Evolutionary conservation across 1,140 invertebrate genomes (phyloP).

Genomic region (Coenobita brevimanus): DNA sequence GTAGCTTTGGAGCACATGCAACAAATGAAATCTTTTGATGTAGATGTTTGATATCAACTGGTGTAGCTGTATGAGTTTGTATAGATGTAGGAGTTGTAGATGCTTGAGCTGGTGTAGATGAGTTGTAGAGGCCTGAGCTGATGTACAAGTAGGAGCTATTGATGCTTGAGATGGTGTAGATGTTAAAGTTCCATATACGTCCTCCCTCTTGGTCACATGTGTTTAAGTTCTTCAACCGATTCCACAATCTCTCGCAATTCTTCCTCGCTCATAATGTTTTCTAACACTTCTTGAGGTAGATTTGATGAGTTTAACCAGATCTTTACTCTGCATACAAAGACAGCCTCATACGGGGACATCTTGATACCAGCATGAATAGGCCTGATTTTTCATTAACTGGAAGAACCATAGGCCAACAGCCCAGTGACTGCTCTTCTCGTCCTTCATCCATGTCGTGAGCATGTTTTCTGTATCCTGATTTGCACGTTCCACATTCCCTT

Average conservation of each 20-base stretch:
- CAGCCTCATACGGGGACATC: constrained; percentile 58
- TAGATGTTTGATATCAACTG: too few species aligned
- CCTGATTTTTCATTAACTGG: constrained; percentile 61
- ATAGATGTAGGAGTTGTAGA: neutral
- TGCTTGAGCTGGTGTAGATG: too few species aligned
- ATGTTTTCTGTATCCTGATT: constrained; percentile 14
- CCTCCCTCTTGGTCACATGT: too few species aligned
- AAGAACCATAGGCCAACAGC: constrained; percentile 33
- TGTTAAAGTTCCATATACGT: neutral
- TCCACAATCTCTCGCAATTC: neutral
- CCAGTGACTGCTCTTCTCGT: constrained; percentile 6
- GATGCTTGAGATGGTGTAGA: neutral
- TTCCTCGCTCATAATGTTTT: constrained; percentile 2
- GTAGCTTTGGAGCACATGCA: neutral
- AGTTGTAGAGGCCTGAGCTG: neutral
- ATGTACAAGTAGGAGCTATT: neutral
- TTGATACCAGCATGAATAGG: constrained; percentile 50
- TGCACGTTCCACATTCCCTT: neutral
- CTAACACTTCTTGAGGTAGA: constrained; percentile 10
- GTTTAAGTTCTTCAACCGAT: neutral
- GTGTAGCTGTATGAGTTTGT: neutral
- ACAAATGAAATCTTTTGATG: neutral
- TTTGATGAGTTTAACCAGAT: constrained; percentile 57
- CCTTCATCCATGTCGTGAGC: constrained; percentile 15
- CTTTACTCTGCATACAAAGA: constrained; percentile 61